These are phyloP conservation scores for Austrofundulus limnaeus DNA, from an alignment of 2,113 vertebrate species.

Conservation along the genomic window DNA sequence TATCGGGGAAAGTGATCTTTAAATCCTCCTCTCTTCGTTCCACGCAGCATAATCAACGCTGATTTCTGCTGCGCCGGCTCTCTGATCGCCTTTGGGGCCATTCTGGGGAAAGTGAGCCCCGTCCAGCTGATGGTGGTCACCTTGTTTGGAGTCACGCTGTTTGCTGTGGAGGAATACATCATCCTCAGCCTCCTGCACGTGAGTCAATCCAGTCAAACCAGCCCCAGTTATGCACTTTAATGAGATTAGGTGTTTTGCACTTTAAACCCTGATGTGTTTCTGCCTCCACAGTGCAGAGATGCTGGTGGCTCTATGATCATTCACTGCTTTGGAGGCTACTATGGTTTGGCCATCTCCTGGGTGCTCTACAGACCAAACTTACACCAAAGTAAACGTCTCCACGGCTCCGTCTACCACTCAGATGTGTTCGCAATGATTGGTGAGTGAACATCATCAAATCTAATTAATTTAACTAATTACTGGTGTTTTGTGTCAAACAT, in stretches of 20 bases:
- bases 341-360: conserved; percentile 89
- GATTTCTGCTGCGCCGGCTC: conserved; percentile 93
- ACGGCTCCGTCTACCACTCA: conserved; percentile 85
- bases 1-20: neutral
- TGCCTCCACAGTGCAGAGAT: conserved; percentile 84
- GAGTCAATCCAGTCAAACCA: conserved; percentile 59
- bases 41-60: conserved; percentile 90
- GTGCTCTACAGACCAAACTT: conserved; percentile 90
- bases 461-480: too few relatives aligned
- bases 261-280: too few relatives aligned
- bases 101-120: conserved; percentile 93
- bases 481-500: too few relatives aligned
- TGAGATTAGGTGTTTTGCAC: too few relatives aligned
- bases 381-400: conserved; percentile 83
- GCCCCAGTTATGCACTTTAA: too few relatives aligned
- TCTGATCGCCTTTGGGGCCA: conserved; percentile 92
- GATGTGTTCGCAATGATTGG: conserved; percentile 96
- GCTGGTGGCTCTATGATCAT: conserved; percentile 97
- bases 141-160: conserved; percentile 90
- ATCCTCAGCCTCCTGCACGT: conserved; percentile 89
- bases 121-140: conserved; percentile 91
- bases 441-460: conserved; percentile 70
- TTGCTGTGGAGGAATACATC: conserved; percentile 90
- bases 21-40: neutral
- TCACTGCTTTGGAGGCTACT: conserved; percentile 93